phyloP scores from a whole-genome alignment of 2,113 vertebrate species.

The Brachyhypopomus gauderio region DNA sequence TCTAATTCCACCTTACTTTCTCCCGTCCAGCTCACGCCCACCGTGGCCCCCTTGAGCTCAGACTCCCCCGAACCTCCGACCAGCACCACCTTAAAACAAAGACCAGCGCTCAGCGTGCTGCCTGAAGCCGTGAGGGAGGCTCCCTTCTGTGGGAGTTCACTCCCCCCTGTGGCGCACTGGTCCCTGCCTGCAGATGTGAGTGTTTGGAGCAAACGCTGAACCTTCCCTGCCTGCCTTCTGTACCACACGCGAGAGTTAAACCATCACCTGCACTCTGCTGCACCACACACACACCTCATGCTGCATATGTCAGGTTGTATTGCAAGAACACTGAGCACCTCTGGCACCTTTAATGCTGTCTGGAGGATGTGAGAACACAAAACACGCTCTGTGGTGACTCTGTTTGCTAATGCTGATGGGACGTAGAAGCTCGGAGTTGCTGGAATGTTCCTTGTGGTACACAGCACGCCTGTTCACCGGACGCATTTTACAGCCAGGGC shows the following conservation, averaged over 20 bases:
- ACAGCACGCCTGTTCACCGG: neutral
- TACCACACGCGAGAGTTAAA: too few species aligned
- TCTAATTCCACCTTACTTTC: slow-evolving; percentile 65
- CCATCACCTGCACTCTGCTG: too few species aligned
- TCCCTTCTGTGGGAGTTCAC: neutral
- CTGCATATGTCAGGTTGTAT: neutral
- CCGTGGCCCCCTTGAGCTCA: slow-evolving; percentile 58
- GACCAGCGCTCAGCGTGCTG: neutral
- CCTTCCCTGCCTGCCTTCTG: neutral
- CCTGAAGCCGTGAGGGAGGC: neutral
- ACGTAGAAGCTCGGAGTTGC: neutral
- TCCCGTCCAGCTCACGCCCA: slow-evolving; percentile 72
- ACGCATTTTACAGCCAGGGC: slow-evolving; percentile 13
- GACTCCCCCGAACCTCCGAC: slow-evolving; percentile 58
- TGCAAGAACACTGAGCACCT: neutral
- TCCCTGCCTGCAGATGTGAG: slow-evolving; percentile 10
- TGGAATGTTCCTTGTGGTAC: slow-evolving; percentile 11
- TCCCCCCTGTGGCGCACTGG: neutral
- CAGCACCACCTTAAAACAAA: slow-evolving; percentile 54
- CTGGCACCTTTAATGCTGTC: neutral
- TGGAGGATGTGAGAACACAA: neutral
- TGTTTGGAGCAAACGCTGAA: neutral
- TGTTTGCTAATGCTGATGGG: neutral
- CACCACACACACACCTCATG: neutral
- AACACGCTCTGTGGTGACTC: neutral